Evolutionary conservation across 2,113 vertebrate species (phyloP).

Genomic region (Chloroceryle aenea): DNA sequence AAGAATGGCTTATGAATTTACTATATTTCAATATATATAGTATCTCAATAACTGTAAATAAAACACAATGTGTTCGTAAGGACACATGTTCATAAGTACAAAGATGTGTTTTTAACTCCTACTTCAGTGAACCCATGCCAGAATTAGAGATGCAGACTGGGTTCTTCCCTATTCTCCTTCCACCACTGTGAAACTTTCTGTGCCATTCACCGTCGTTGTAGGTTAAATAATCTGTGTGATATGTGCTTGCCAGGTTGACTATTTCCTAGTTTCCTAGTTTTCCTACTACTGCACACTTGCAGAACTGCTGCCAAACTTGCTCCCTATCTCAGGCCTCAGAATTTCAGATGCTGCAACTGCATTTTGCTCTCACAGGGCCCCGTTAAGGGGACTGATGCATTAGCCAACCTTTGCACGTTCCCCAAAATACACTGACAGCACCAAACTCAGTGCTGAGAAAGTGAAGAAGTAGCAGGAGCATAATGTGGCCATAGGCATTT

Average conservation of each 20-base stretch:
- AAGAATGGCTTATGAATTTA: not conserved
- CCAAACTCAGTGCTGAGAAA: not conserved
- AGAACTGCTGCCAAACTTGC: not conserved
- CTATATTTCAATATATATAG: not conserved
- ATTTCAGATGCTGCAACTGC: not conserved
- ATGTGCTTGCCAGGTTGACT: not conserved
- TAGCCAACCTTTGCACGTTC: not conserved
- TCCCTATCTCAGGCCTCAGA: not conserved
- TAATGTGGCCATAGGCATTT: not conserved
- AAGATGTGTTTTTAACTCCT: not conserved
- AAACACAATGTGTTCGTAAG: not conserved
- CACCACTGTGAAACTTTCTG: not conserved
- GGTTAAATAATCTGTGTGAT: not conserved
- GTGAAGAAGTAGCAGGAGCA: not conserved
- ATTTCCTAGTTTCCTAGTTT: not conserved
- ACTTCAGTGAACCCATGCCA: not conserved
- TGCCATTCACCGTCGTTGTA: not conserved
- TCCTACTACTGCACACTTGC: not conserved
- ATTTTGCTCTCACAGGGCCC: not conserved
- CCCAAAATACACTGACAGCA: not conserved
- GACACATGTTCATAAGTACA: not conserved
- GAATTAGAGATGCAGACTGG: not conserved
- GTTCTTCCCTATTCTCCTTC: not conserved
- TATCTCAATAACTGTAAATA: not conserved
- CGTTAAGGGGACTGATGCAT: not conserved